Percentiles rank a stretch among this genome's conserved stretches.
These are phyloP conservation scores for Melikaiella ostensackeni DNA, from an alignment of 2,888 invertebrate genomes.

Conservation along the genomic window DNA sequence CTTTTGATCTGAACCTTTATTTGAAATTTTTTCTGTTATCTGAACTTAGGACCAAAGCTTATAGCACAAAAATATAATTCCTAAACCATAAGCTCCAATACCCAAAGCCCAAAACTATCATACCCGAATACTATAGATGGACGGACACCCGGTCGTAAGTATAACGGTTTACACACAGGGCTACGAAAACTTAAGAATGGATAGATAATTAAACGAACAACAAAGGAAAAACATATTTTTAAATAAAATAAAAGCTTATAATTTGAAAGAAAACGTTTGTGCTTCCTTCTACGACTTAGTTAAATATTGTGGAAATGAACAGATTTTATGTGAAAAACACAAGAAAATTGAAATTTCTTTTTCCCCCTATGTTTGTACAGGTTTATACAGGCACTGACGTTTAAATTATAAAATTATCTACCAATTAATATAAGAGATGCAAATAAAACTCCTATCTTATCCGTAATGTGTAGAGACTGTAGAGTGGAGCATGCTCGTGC, in stretches of 20 bases:
- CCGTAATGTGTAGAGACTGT: neutral
- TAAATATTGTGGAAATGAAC: neutral
- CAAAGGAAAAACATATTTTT: neutral
- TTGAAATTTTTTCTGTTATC: no score
- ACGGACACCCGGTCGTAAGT: no score
- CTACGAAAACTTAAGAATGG: neutral
- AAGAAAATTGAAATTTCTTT: neutral
- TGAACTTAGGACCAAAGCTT: no score
- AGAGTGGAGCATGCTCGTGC: slow-evolving; percentile 7
- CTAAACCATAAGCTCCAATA: no score
- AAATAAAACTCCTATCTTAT: neutral
- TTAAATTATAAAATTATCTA: neutral
- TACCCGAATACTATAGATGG: no score
- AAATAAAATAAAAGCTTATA: neutral
- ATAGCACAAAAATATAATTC: no score
- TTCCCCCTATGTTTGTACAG: neutral
- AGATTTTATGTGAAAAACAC: neutral
- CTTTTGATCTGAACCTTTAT: no score
- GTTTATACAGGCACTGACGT: neutral
- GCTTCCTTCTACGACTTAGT: no score
- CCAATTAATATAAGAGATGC: neutral
- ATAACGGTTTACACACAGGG: no score
- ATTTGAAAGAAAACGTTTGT: neutral
- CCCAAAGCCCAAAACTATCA: no score
- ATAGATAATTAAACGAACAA: neutral